Conservation (phyloP, 2,888 invertebrate species). For the Zaprionus bogoriensis region DNA sequence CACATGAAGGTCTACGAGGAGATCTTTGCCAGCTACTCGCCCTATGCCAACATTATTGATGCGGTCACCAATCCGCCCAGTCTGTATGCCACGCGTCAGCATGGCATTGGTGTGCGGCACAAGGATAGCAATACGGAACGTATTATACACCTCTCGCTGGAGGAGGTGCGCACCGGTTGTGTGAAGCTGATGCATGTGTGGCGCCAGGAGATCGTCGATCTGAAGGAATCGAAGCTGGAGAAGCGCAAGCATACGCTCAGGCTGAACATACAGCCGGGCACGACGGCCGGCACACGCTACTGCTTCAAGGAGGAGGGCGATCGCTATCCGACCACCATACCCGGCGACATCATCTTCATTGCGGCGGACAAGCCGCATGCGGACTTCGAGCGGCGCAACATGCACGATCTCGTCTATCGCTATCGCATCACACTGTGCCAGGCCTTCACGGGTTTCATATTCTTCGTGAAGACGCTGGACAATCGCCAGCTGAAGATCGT, state of each 20-base stretch:
- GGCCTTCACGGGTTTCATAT: slow-evolving; percentile 88
- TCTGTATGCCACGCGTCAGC: slow-evolving; percentile 85
- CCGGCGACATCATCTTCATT: slow-evolving; percentile 89
- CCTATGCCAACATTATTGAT: slow-evolving; percentile 90
- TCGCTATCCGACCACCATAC: slow-evolving; percentile 87
- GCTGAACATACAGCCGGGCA: slow-evolving; percentile 89
- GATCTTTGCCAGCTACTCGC: slow-evolving; percentile 92
- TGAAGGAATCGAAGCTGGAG: slow-evolving; percentile 86
- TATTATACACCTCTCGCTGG: slow-evolving; percentile 85
- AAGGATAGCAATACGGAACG: slow-evolving; percentile 86
- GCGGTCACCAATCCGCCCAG: slow-evolving; percentile 86
- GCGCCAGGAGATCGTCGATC: slow-evolving; percentile 87
- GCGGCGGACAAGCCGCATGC: slow-evolving; percentile 89
- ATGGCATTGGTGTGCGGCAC: slow-evolving; percentile 86
- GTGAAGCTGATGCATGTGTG: slow-evolving; percentile 93
- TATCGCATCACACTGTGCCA: slow-evolving; percentile 86
- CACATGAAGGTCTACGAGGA: slow-evolving; percentile 89
- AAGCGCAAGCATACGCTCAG: slow-evolving; percentile 89
- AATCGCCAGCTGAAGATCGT: slow-evolving; percentile 87
- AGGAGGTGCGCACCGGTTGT: slow-evolving; percentile 88
- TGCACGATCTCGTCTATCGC: slow-evolving; percentile 87
- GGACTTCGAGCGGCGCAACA: slow-evolving; percentile 85
- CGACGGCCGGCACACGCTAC: slow-evolving; percentile 88
- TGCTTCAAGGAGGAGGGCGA: slow-evolving; percentile 91
- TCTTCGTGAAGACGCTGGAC: slow-evolving; percentile 88